Evolutionary conservation across 2,797 vertebrate species (phyloP).

Genomic region (Chloroceryle amazona): DNA sequence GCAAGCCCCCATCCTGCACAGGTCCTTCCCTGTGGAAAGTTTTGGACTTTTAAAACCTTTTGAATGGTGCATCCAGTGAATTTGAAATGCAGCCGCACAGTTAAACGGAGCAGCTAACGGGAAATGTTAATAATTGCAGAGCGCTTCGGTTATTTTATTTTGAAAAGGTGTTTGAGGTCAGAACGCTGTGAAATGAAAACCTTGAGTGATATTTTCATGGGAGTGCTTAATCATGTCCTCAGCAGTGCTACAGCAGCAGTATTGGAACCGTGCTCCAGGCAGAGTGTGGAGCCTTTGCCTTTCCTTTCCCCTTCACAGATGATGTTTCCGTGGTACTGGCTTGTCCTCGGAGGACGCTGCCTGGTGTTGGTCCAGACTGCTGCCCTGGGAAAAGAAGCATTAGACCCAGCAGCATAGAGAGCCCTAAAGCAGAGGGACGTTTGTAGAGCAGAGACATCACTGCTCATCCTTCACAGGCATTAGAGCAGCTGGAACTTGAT

Average conservation of each 20-base stretch:
- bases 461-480: accelerated
- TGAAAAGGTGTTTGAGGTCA: not conserved
- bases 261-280: not conserved
- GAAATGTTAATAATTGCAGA: not conserved
- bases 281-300: not conserved
- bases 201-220: not conserved
- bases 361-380: not conserved
- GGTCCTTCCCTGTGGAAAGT: not conserved
- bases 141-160: not conserved
- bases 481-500: not conserved
- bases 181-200: not conserved
- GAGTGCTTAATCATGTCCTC: not conserved
- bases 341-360: not conserved
- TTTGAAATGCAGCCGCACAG: not conserved
- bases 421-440: not conserved
- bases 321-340: not conserved
- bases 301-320: not conserved
- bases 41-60: not conserved
- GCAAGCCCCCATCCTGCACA: not conserved
- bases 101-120: not conserved
- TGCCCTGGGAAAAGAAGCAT: not conserved
- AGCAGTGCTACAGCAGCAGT: not conserved
- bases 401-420: not conserved
- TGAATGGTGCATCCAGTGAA: not conserved
- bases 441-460: not conserved